phyloP scores from a whole-genome alignment of 2,888 invertebrate genomes.

The Neelides folsomi region DNA sequence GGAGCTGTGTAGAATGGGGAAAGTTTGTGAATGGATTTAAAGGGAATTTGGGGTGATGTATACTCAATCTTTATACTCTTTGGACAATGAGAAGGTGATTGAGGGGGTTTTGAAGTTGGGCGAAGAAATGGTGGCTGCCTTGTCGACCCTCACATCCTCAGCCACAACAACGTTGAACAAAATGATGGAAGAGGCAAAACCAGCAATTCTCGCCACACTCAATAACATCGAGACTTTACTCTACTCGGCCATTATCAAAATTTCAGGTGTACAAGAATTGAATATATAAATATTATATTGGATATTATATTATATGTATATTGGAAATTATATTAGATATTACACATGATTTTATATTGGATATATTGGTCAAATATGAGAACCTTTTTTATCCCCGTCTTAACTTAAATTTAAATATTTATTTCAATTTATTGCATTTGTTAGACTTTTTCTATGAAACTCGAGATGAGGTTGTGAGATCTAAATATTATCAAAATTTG shows the following conservation, averaged over 20 bases:
- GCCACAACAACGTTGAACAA: conserved; percentile 10
- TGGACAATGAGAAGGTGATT: conserved; percentile 10
- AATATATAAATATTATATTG: too few relatives aligned
- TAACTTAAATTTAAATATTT: conserved; percentile 2
- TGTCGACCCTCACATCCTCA: conserved; percentile 11
- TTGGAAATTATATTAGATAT: conserved; percentile 8
- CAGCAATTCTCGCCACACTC: conserved; percentile 13
- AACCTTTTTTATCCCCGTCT: too few relatives aligned
- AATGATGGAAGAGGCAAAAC: conserved; percentile 20
- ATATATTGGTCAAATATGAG: too few relatives aligned
- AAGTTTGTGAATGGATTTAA: too few relatives aligned
- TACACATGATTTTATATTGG: too few relatives aligned
- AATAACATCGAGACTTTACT: conserved; percentile 22
- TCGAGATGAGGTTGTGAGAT: conserved; percentile 62
- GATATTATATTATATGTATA: too few relatives aligned
- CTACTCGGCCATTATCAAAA: conserved; percentile 14
- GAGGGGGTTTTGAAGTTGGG: conserved; percentile 15
- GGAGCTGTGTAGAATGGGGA: too few relatives aligned
- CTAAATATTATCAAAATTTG: conserved; percentile 66
- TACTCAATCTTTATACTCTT: neutral
- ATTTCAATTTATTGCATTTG: conserved; percentile 28
- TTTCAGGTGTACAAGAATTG: too few relatives aligned
- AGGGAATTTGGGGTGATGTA: too few relatives aligned
- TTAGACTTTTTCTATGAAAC: conserved; percentile 65
- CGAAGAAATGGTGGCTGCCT: conserved; percentile 13